A percentile compares a stretch with the other conserved stretches of the same genome.
Evolutionary conservation across 1,140 invertebrate genomes (phyloP).

Genomic region (Orius laevigatus): DNA sequence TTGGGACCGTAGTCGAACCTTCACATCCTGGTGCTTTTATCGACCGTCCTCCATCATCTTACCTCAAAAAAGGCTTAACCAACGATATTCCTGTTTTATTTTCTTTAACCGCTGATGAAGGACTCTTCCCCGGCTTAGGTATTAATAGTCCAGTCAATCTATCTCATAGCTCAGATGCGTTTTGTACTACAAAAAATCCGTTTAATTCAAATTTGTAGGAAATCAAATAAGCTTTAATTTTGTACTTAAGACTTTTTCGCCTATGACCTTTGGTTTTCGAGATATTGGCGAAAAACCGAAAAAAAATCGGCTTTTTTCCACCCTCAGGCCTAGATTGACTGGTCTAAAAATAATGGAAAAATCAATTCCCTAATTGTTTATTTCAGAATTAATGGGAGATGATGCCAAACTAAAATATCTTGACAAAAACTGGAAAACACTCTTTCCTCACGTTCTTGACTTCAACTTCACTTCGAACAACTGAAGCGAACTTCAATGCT

Average conservation of each 20-base stretch:
- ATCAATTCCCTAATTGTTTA: not conserved
- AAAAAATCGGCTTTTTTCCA: not conserved
- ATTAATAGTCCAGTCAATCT: not conserved
- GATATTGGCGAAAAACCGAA: too few species aligned
- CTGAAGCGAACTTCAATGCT: too few species aligned
- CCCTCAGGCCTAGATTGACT: too few species aligned
- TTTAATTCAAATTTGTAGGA: too few species aligned
- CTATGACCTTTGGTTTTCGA: too few species aligned
- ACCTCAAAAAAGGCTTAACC: not conserved
- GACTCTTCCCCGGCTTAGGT: conserved; percentile 3
- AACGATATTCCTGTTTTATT: conserved; percentile 3
- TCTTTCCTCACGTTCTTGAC: conserved; percentile 38
- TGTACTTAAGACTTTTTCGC: too few species aligned
- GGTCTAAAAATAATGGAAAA: too few species aligned
- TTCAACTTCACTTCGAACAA: conserved; percentile 35
- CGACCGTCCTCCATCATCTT: not conserved
- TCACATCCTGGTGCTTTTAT: conserved; percentile 2
- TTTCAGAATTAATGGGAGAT: conserved; percentile 27
- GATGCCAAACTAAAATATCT: conserved; percentile 30
- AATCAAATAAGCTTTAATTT: not conserved
- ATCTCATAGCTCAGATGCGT: not conserved
- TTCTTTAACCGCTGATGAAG: conserved; percentile 6
- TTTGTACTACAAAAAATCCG: too few species aligned
- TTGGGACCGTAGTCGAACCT: conserved; percentile 6
- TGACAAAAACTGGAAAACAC: conserved; percentile 36